These are phyloP conservation scores for Ecliptopera silaceata DNA, from an alignment of 2,888 invertebrate species.

Conservation along the genomic window DNA sequence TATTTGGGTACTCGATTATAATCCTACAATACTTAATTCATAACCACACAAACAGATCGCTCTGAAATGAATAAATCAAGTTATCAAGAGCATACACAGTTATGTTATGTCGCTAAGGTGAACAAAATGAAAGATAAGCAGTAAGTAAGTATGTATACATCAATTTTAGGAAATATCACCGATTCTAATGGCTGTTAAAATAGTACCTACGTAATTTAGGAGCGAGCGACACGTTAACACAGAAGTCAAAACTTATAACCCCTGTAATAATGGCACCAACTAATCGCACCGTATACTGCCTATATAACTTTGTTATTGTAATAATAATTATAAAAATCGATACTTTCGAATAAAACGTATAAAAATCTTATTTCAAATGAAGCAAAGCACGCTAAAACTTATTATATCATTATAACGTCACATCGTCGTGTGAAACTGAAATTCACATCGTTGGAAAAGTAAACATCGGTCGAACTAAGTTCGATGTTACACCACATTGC, in stretches of 20 bases:
- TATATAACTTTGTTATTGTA: conserved; percentile 81
- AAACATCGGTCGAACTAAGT: conserved; percentile 74
- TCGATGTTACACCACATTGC: conserved; percentile 71
- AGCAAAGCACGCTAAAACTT: conserved; percentile 83
- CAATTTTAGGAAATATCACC: conserved; percentile 22
- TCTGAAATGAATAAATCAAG: not conserved
- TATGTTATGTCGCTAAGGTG: not conserved
- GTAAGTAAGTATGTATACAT: conserved; percentile 3
- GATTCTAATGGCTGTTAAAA: conserved; percentile 31
- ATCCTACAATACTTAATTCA: not conserved
- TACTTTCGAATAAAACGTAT: conserved; percentile 80
- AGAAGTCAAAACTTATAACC: conserved; percentile 66
- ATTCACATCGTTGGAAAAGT: conserved; percentile 66
- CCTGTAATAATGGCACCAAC: conserved; percentile 84
- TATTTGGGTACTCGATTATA: not conserved
- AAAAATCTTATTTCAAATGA: conserved; percentile 80
- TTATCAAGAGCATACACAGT: conserved; percentile 2
- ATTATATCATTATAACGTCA: conserved; percentile 74
- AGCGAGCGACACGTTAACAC: conserved; percentile 63
- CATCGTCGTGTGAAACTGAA: conserved; percentile 72
- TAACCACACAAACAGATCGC: conserved; percentile 1
- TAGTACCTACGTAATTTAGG: conserved; percentile 47
- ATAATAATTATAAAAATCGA: conserved; percentile 76
- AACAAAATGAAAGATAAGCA: conserved; percentile 3
- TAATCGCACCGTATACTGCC: conserved; percentile 83